Conservation (phyloP, 2,113 vertebrate genomes). For the Peromyscus maniculatus region DNA sequence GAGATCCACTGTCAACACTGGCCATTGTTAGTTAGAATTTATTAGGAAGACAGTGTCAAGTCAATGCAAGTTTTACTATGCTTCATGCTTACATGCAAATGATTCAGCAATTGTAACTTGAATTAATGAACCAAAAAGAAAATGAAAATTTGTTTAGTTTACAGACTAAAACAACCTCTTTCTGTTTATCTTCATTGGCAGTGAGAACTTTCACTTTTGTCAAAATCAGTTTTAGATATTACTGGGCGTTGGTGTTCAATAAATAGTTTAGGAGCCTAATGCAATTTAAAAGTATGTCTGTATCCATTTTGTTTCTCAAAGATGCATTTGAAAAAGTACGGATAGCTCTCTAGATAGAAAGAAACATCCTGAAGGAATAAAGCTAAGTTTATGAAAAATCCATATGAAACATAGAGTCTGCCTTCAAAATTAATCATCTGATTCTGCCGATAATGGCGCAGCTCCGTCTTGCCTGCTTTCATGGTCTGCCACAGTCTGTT, state of each 20-base stretch:
- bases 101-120: conserved; percentile 51
- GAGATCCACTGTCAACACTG: neutral
- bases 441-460: conserved; percentile 80
- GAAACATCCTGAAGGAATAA: conserved; percentile 45
- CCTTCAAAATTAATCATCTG: conserved; percentile 84
- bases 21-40: neutral
- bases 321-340: neutral
- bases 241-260: neutral
- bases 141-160: neutral
- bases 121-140: neutral
- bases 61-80: neutral
- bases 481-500: conserved; percentile 79
- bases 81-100: neutral
- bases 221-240: conserved; percentile 27
- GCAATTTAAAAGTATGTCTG: conserved; percentile 23
- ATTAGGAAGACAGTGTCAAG: conserved; percentile 35
- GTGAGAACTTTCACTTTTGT: neutral
- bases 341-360: neutral
- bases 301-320: conserved; percentile 29
- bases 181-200: neutral
- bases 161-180: conserved; percentile 22
- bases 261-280: neutral
- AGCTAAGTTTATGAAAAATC: conserved; percentile 70
- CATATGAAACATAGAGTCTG: conserved; percentile 74
- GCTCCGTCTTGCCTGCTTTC: conserved; percentile 76